Base-by-base conservation (phyloP, 2,113 vertebrate genomes). In the Platysteira castanea region DNA sequence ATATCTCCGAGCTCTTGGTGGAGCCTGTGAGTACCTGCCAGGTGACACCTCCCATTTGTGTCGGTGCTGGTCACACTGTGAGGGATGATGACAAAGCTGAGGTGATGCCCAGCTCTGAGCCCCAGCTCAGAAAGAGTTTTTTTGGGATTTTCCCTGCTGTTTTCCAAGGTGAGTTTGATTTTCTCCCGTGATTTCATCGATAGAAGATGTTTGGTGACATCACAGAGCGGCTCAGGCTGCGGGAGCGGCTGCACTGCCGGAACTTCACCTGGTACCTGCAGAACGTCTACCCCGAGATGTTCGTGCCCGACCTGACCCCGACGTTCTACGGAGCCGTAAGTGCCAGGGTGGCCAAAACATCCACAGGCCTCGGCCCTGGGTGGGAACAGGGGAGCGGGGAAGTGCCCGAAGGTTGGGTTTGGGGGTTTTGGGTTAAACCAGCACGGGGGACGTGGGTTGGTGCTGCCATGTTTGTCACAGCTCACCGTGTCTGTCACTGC, bases 191-290 rank as follows among this genome's bases (percentile, higher is more conserved):
- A 3, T 76, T 90, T 65, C 56, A 24, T 71, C 67, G 46, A 44
- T 79, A 99, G 99, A 97, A 99, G n/a, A 98, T 92, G 6, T 99
- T 96, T 15, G 99, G 99, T 30, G 99, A 99, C 97, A 97, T 99
- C 91, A 98, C 98, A 26, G 98, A 98, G 13, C 98, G 99, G n/a
- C 93, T 98, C 54, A 95, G 97, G 54, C 98, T 99, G 79, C 98
- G 98, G 95, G 98, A 99, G 96, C 95, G 31, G 60, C 98, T 99
- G 35, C 98, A 98, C 13, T 99, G 99, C 97, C 99, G 93, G 96
- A 99, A 99, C 95, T 99, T 99, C 97, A 98, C 99, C 84, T 99
- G 99, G 99, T 99, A 97, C 87, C 97, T 99, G 33, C 95, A 99
- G 70, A 99, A 98, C 5, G 2, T 99, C 94, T 99, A 99, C 96